Evolutionary conservation across 2,113 vertebrate species (phyloP), one percentile per base, ranked within the genome.

Genomic region (Sinocyclocheilus maitianheensis): DNA sequence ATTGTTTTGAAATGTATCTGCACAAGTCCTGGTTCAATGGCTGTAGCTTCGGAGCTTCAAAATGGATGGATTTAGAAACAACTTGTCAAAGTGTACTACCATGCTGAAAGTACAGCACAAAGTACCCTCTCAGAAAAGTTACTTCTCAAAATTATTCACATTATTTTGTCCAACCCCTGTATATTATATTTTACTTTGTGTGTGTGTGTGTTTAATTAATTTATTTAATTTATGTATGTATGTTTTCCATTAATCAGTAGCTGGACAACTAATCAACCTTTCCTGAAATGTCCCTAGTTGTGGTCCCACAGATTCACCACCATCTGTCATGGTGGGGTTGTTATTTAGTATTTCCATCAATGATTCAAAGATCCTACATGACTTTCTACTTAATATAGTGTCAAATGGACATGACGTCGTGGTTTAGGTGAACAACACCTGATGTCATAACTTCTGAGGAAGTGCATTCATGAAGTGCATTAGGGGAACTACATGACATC

Each of bases 351-450:
- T 60, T 85, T 78, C 34, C 62, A 58, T 83, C 77, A 85, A 77
- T 85, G 48, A 88, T 88, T 88, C 77, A 85, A 75, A 65, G 55
- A 24, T 76, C 22, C 51, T 85, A 85, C 60, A 87, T 69, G 86
- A 81, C 26, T 87, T 81, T 77, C 43, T 82, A 75, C 84, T 86
- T 89, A 75, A 75, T 71, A 72, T 24, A 46, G 24, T 34, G 71
- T 77, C 40, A 77, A 67, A 78, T 43, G 46, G 62, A 67, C 71
- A 84, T 72, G 69, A 60, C 40, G 75, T 69, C 71, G 69, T 81
- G 76, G 58, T 71, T 84, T 71, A 55, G 37, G 7, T 77, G 55
- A 48, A 75, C 58, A 86, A 77, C 62, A 53, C 53, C 26, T n/a
- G 80, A 34, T 84, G 40, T 63, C 63, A 63, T 53, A 65, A 87